Base-by-base conservation (phyloP, 2,888 invertebrate genomes). In the Syrphus vitripennis region DNA sequence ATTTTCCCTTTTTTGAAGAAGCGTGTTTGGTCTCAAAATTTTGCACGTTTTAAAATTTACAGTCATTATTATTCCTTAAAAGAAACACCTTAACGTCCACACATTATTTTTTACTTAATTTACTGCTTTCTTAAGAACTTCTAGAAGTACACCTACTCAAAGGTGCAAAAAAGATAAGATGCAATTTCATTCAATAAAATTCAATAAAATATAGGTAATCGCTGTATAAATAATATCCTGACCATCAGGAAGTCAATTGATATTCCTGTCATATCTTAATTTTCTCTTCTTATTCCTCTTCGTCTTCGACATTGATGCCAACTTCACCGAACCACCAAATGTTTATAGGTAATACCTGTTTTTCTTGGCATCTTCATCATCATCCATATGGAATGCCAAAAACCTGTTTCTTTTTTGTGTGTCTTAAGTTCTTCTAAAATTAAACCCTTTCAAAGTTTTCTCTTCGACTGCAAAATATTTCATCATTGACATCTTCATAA, bases 401-500 rank as follows among this genome's bases (percentile, higher is more conserved):
- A 77, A 74, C 75, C 70, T 53, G 63, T 57, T 67, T 53, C 31
- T 55, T 9, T 59, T 26, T 31, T 31, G 16, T 9, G 55, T 34
- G 4, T 19, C 26, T 26, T 0, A 24, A 31, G 14, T 12, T 10
- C n/a, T 31, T n/a, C n/a, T n/a, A n/a, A n/a, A n/a, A n/a, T n/a
- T n/a, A 7, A 37, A 34, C 59, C 67, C 61, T 69, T 29, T 45
- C 50, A 14, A 21, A 37, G 3, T 14, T 10, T 63, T 42, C 21
- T 31, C 10, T 34, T 48, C 24, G n/a, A n/a, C 40, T 50, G 48
- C 50, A 29, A 65, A 31, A 79, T 80, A 72, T 75, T 77, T 80
- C 80, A 76, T 81, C 72, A 84, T 81, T 80, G 84, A 84, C 84
- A 81, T 77, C 80, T 84, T 81, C 77, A 84, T 84, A 76, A 80